A percentile compares a stretch with the other conserved stretches of the same genome.
Conservation (phyloP, 2,797 vertebrate genomes). For the Anguilla pacifica region DNA sequence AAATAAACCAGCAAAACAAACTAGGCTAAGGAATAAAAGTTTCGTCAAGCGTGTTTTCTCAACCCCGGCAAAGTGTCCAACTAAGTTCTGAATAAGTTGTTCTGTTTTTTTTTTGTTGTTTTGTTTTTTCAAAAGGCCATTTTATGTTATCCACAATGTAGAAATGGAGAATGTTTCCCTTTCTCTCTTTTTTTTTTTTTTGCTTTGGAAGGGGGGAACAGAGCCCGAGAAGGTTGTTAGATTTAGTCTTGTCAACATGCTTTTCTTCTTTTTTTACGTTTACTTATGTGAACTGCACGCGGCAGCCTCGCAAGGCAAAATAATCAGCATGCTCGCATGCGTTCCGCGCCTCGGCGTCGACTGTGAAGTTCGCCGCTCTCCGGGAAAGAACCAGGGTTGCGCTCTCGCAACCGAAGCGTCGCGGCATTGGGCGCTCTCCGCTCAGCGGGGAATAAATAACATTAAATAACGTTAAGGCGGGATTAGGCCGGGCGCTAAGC, state of each 20-base stretch:
- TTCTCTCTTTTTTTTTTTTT: conserved; percentile 10
- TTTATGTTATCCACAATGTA: conserved; percentile 73
- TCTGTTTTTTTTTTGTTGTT: not conserved
- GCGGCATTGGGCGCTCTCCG: not conserved
- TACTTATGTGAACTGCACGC: conserved; percentile 63
- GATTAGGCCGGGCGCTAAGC: conserved; percentile 7
- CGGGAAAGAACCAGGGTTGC: not conserved
- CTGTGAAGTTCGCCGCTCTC: conserved; percentile 35
- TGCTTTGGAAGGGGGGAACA: conserved; percentile 54
- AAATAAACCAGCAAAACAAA: conserved; percentile 25
- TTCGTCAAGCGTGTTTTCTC: conserved; percentile 27
- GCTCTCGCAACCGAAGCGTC: not conserved
- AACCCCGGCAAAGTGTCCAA: conserved; percentile 4
- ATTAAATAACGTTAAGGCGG: not conserved
- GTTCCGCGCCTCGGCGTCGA: conserved; percentile 65
- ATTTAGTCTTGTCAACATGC: conserved; percentile 71
- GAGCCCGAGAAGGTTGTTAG: conserved; percentile 64
- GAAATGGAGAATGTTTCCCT: conserved; percentile 52
- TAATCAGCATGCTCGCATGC: conserved; percentile 64
- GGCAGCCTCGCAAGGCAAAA: conserved; percentile 58
- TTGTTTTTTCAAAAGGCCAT: conserved; percentile 49
- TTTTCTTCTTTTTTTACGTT: conserved; percentile 31
- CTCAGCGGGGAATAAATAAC: conserved; percentile 11
- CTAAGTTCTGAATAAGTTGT: not conserved
- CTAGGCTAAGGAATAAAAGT: conserved; percentile 28